phyloP scores from a whole-genome alignment of 2,797 vertebrate species.

The Lagodon rhomboides region DNA sequence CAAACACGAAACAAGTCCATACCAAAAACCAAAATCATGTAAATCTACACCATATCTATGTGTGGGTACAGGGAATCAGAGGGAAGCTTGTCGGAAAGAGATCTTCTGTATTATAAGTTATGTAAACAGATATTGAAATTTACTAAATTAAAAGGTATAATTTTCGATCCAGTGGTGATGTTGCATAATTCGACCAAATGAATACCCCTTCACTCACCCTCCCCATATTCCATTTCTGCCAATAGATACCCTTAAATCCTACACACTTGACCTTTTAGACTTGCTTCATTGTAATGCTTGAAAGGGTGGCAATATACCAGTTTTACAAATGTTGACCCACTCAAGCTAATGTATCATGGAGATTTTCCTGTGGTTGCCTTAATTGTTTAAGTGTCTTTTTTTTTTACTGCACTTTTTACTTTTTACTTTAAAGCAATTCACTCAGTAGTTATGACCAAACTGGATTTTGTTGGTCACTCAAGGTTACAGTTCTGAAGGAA shows the following conservation, averaged over 20 bases:
- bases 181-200: too few species aligned
- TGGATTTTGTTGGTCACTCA: slow-evolving; percentile 20
- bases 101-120: too few species aligned
- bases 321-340: slow-evolving; percentile 17
- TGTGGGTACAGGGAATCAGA: neutral
- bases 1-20: too few species aligned
- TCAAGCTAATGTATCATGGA: slow-evolving; percentile 14
- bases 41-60: too few species aligned
- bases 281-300: neutral
- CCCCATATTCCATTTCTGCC: too few species aligned
- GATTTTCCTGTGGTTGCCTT: neutral
- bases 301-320: slow-evolving; percentile 1
- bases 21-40: too few species aligned
- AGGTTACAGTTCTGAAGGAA: slow-evolving; percentile 4
- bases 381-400: slow-evolving; percentile 1
- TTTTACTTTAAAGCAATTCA: neutral
- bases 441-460: neutral
- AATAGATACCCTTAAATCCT: too few species aligned
- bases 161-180: too few species aligned
- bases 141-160: too few species aligned
- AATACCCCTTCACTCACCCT: too few species aligned
- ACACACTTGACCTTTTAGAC: too few species aligned
- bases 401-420: neutral
- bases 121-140: too few species aligned
- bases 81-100: neutral